Conservation (phyloP, 2,797 vertebrate genomes). For the Bovichtus diacanthus region DNA sequence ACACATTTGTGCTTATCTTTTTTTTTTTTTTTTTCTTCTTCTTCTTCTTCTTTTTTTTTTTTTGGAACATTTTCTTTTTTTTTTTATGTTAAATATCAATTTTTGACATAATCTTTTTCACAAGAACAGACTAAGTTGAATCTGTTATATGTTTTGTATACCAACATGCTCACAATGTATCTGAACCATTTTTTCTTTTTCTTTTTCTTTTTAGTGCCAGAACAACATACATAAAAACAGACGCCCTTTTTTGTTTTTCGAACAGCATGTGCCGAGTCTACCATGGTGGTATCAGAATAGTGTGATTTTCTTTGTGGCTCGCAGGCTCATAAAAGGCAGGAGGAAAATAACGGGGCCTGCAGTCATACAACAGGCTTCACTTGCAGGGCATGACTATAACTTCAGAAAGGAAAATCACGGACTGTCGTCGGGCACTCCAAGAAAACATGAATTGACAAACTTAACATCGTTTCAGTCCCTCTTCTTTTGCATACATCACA, state of each 20-base stretch:
- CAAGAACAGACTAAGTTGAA: conserved; percentile 83
- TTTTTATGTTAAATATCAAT: conserved; percentile 77
- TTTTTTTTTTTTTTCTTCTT: conserved; percentile 66
- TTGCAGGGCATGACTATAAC: conserved; percentile 47
- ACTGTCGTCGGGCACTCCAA: conserved; percentile 44
- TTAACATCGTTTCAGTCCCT: conserved; percentile 38
- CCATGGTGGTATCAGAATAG: conserved; percentile 43
- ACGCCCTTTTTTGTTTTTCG: conserved; percentile 57
- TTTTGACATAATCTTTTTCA: conserved; percentile 80
- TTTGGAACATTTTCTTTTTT: conserved; percentile 40
- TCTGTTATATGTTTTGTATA: conserved; percentile 83
- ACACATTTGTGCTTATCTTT: conserved; percentile 85
- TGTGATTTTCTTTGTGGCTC: conserved; percentile 51
- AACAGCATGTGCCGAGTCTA: conserved; percentile 64
- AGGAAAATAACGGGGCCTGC: conserved; percentile 46
- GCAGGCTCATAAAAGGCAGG: conserved; percentile 65
- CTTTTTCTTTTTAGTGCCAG: conserved; percentile 64
- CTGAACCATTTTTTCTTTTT: conserved; percentile 74
- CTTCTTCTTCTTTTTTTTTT: conserved; percentile 65
- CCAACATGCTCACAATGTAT: conserved; percentile 87
- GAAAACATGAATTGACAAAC: conserved; percentile 53
- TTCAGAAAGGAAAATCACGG: conserved; percentile 52
- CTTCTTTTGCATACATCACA: conserved; percentile 53
- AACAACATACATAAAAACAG: conserved; percentile 79
- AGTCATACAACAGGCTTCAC: conserved; percentile 49